These are phyloP conservation scores for Anarhynchus alexandrinus DNA, from an alignment of 2,113 vertebrate species.

Conservation along the genomic window DNA sequence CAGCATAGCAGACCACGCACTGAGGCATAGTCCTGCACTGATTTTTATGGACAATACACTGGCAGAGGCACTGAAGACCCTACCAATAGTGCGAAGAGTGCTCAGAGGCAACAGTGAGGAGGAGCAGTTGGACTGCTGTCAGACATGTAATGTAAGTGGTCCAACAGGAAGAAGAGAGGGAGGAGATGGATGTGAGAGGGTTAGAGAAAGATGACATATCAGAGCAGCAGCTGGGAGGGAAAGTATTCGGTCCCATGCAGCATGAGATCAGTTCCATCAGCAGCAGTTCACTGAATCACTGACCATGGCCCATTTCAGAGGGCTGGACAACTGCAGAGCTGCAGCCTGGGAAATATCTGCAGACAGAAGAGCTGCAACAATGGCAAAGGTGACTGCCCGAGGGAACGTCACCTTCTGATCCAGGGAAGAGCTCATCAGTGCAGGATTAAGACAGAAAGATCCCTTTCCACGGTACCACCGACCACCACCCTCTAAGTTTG, in stretches of 20 bases:
- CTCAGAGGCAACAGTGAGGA: neutral
- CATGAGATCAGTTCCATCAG: neutral
- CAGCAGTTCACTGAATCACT: neutral
- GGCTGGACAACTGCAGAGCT: neutral
- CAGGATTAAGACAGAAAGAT: neutral
- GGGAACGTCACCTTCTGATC: neutral
- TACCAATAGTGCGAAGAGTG: neutral
- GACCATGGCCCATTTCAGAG: neutral
- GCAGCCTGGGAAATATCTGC: neutral
- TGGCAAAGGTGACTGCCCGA: fast-evolving
- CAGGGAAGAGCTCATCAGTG: neutral
- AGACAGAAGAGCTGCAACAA: neutral
- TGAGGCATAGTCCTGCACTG: neutral
- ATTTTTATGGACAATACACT: neutral
- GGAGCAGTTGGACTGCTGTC: neutral
- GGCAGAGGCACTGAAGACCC: neutral
- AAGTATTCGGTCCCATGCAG: neutral
- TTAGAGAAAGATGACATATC: neutral
- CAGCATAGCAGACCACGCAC: neutral
- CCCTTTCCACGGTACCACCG: neutral
- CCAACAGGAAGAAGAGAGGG: neutral
- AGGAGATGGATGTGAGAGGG: neutral
- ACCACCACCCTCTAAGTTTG: neutral
- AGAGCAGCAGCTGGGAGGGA: neutral
- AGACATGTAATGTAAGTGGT: neutral